Percentiles rank a stretch among this genome's conserved stretches.
phyloP scores from a whole-genome alignment of 2,888 invertebrate species.

The Leptinotarsa juncta region DNA sequence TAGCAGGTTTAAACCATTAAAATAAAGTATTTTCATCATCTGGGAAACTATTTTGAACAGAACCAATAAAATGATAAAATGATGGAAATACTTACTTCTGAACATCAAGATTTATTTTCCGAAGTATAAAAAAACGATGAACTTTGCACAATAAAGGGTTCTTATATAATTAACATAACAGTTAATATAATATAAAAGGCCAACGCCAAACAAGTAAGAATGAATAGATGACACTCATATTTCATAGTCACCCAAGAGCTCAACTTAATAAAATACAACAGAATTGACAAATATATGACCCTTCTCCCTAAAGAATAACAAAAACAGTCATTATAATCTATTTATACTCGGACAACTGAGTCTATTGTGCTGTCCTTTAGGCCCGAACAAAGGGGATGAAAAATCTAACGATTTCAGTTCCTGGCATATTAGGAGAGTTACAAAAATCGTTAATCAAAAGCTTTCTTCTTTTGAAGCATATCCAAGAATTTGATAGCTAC shows the following conservation, averaged over 20 bases:
- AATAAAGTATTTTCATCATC: too few species aligned
- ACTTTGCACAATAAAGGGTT: background rate
- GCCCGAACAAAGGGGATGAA: constrained; percentile 29
- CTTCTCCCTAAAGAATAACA: constrained; percentile 26
- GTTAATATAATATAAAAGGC: background rate
- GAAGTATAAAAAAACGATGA: background rate
- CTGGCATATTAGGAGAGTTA: constrained; percentile 33
- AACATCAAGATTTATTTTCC: too few species aligned
- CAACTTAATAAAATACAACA: constrained; percentile 26
- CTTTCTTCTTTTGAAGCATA: constrained; percentile 50
- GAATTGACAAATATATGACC: constrained; percentile 38
- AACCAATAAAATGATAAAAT: too few species aligned
- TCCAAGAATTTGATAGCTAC: constrained; percentile 47
- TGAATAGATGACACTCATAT: constrained; percentile 27
- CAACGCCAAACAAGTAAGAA: background rate
- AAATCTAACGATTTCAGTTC: constrained; percentile 32
- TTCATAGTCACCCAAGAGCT: constrained; percentile 24
- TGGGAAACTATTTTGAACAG: too few species aligned
- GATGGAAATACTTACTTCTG: too few species aligned
- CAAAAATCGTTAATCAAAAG: constrained; percentile 59
- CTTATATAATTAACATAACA: background rate
- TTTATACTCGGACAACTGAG: constrained; percentile 34
- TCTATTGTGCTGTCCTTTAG: constrained; percentile 36
- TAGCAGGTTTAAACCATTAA: too few species aligned
- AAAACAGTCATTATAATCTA: constrained; percentile 38